phyloP scores from a whole-genome alignment of 2,797 vertebrate species.

The Aulostomus chinensis region DNA sequence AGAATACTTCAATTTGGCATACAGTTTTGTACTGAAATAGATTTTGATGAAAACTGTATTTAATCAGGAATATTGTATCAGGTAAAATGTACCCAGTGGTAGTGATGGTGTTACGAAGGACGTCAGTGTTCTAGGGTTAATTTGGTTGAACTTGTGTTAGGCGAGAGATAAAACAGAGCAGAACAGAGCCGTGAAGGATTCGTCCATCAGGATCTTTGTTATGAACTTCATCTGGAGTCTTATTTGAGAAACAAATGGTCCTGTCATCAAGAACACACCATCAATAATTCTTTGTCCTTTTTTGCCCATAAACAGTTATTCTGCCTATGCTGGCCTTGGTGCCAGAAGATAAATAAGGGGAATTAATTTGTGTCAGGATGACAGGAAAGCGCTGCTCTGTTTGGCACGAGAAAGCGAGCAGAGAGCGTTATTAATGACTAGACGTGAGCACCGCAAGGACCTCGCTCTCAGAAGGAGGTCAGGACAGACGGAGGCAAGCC shows the following conservation, averaged over 20 bases:
- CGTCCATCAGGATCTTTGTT: slow-evolving; percentile 62
- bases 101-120: too few relatives aligned
- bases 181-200: slow-evolving; percentile 48
- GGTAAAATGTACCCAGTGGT: too few relatives aligned
- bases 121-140: too few relatives aligned
- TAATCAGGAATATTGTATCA: too few relatives aligned
- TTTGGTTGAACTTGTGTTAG: too few relatives aligned
- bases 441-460: slow-evolving; percentile 71
- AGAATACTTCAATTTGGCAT: too few relatives aligned
- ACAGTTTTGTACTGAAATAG: too few relatives aligned
- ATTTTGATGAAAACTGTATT: too few relatives aligned
- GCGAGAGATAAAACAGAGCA: background rate
- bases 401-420: slow-evolving; percentile 72
- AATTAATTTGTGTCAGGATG: slow-evolving; percentile 81
- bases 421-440: slow-evolving; percentile 72
- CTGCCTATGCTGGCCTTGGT: slow-evolving; percentile 70
- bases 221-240: slow-evolving; percentile 62
- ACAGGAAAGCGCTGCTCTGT: slow-evolving; percentile 72
- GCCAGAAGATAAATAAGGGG: slow-evolving; percentile 79
- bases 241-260: slow-evolving; percentile 70
- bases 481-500: slow-evolving; percentile 55
- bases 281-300: slow-evolving; percentile 74
- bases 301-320: slow-evolving; percentile 73
- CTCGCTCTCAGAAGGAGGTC: slow-evolving; percentile 66
- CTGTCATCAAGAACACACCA: slow-evolving; percentile 63